A percentile compares a stretch with the other conserved stretches of the same genome.
phyloP scores from a whole-genome alignment of 2,113 vertebrate species.

The Hemiprocne comata region DNA sequence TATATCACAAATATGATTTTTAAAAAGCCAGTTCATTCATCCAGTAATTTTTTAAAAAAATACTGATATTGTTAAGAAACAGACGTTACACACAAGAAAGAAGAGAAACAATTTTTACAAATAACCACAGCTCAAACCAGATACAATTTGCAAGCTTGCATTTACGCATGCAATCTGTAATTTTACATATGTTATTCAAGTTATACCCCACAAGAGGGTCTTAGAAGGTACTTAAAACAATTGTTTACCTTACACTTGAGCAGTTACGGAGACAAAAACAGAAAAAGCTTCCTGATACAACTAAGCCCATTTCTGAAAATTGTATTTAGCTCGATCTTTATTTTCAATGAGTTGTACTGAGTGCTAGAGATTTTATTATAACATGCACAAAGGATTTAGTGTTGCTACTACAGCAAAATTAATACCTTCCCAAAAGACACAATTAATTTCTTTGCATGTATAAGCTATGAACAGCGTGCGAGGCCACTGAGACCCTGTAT shows the following conservation, averaged over 20 bases:
- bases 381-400: background rate
- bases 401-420: background rate
- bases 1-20: background rate
- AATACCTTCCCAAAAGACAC: background rate
- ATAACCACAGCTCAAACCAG: background rate
- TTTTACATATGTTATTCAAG: background rate
- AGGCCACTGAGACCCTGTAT: background rate
- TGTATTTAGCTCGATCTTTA: background rate
- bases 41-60: background rate
- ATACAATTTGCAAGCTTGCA: background rate
- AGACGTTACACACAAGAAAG: background rate
- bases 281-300: background rate
- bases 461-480: background rate
- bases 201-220: background rate
- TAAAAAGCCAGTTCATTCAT: background rate
- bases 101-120: background rate
- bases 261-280: background rate
- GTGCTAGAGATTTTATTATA: background rate
- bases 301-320: background rate
- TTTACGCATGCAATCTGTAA: background rate
- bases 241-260: background rate
- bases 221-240: background rate
- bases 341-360: background rate
- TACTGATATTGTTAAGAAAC: background rate
- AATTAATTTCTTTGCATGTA: background rate